Base-by-base conservation (phyloP, 2,888 invertebrate species). In the Nomada flava region DNA sequence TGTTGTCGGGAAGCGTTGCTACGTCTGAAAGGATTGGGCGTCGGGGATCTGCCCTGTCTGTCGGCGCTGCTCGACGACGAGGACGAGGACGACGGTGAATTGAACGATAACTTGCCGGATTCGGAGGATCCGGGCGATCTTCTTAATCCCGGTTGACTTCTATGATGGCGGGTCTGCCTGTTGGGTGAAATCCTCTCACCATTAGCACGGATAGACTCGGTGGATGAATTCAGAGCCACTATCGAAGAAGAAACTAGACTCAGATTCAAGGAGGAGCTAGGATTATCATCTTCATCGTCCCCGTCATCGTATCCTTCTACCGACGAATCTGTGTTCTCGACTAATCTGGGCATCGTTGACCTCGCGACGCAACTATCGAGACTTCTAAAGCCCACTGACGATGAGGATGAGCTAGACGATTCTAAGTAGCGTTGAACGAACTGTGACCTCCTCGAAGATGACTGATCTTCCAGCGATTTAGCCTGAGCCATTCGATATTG, bases 371-470 rank as follows among this genome's bases (percentile, higher is more conserved):
- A 94, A 84, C 95, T 95, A 84, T 96, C 96, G 81, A 96, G 94
- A 89, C 96, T 96, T 63, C 96, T 93, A 90, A 96, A 96, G 9
- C 96, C 95, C 91, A 96, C 95, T 50, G 95, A 95, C 11, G 95
- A 95, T 0, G 95, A 95, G 0, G 95, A 95, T 0, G 95, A 95
- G 1, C 95, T 95, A 0, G 95, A 95, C 0, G 95, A 95, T 79
- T 95, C 95, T 7, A 94, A 93, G 79, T 95, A 94, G 77, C 94
- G 93, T 86, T 95, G 95, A n/a, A 94, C 94, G 86, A 96, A 96
- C 86, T 95, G 95, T 7, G 94, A 94, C 73, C 96, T 94, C 52
- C 96, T 93, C 13, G 94, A 94, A 26, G 95, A 94, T 0, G 95
- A 94, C 18, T 92, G 92, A 72, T 95, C 95, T 86, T 95, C 95